phyloP scores from a whole-genome alignment of 2,888 invertebrate species.

The Terebella lapidaria region DNA sequence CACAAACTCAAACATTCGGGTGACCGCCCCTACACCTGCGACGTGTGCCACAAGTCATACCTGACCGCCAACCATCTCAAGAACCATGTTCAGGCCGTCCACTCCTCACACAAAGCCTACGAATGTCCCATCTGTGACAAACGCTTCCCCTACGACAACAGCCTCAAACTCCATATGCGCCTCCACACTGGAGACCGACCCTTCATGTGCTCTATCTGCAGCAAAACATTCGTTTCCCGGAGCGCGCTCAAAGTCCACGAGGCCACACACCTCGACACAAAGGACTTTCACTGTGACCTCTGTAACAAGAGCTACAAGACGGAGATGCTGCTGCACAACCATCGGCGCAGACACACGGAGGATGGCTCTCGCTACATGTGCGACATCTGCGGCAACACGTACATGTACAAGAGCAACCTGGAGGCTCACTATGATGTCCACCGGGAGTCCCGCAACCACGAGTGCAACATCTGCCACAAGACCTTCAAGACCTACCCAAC shows the following conservation, averaged over 20 bases:
- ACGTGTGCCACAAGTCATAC: conserved; percentile 39
- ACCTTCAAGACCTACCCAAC: conserved; percentile 42
- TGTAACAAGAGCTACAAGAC: conserved; percentile 42
- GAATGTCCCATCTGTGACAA: conserved; percentile 38
- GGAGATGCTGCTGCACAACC: conserved; percentile 33
- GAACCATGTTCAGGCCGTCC: conserved; percentile 38
- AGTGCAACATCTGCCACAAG: conserved; percentile 36
- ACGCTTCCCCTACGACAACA: conserved; percentile 40
- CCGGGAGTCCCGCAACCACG: conserved; percentile 31
- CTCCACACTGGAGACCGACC: conserved; percentile 37
- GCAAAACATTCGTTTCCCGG: conserved; percentile 35
- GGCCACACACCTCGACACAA: conserved; percentile 14
- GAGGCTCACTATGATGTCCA: conserved; percentile 42
- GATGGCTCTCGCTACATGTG: conserved; percentile 27
- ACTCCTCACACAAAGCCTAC: conserved; percentile 30
- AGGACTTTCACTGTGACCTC: conserved; percentile 32
- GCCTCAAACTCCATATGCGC: conserved; percentile 37
- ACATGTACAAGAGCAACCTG: conserved; percentile 41
- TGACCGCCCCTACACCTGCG: conserved; percentile 36
- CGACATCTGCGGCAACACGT: conserved; percentile 24
- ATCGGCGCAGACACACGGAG: conserved; percentile 33
- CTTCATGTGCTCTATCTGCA: conserved; percentile 33
- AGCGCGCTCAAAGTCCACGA: conserved; percentile 20
- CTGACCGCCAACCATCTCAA: conserved; percentile 43
- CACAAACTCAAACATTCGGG: conserved; percentile 40